Base-by-base conservation (phyloP, 1,140 invertebrate species). In the Dinoponera quadriceps region DNA sequence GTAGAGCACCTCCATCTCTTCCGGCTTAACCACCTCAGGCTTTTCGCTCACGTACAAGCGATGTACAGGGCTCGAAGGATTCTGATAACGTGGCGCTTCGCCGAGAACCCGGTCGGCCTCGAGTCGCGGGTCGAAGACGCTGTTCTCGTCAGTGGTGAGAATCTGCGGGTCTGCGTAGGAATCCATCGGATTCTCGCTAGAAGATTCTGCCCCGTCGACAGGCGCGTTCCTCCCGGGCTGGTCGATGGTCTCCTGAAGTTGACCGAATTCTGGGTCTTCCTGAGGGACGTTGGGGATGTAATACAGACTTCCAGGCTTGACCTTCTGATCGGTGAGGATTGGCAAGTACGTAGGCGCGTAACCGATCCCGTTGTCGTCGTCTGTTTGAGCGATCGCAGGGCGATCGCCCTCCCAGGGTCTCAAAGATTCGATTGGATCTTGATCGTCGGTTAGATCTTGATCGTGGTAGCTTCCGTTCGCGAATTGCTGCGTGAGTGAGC, bases 171-270 rank as follows among this genome's bases (percentile, higher is more conserved):
- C 75, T 14, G 69, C 1, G 57, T 80, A 18, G 13, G 65, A 11
- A 20, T 29, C 27, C 7, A 44, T 48, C 9, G 54, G 29, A 59
- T 69, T 48, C 7, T 74, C 59, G 11, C 9, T 51, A 13, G 69
- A 1, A 51, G 69, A 74, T 51, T 74, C 29, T 1, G 69, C 22
- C 18, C 3, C 27, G 25, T 51, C 25, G 27, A 22, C 18, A 2
- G n/a, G 38, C 16, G 25, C 22, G 62, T 7, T 80, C 48, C 22
- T 33, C n/a, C 71, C 57, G 20, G 33, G 18, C 20, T 4, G 78
- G 60, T 74, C 29, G 27, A 82, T 62, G n/a, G 69, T 33, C 38
- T 48, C 22, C 38, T 68, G 73, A 73, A 62, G 60, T 7, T 73
- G 78, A 78, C 68, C 29, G 16, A 55, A 65, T 0, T 22, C 18